Percentiles rank a stretch among this genome's conserved stretches.
phyloP scores from a whole-genome alignment of 1,140 invertebrate genomes.

The Dreissena polymorpha region DNA sequence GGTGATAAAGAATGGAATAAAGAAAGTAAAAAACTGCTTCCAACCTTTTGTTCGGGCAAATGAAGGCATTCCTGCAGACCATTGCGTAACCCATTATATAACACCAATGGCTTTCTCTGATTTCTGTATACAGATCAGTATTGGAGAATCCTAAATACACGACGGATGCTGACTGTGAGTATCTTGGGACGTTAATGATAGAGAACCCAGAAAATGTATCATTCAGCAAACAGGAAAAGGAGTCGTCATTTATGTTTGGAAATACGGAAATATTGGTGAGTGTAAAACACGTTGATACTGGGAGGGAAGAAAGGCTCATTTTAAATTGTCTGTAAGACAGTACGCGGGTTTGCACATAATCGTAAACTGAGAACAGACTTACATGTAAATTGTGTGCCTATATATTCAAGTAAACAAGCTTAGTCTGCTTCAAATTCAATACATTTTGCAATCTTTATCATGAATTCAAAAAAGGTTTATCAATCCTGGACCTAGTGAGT shows the following conservation, averaged over 20 bases:
- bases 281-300: background rate
- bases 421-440: too few species aligned
- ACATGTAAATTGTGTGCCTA: too few species aligned
- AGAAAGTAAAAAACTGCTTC: background rate
- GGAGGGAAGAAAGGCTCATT: background rate
- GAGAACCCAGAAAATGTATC: background rate
- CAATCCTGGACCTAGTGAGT: too few species aligned
- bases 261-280: slow-evolving; percentile 2
- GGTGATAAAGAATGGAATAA: background rate
- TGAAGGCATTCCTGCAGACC: background rate
- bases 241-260: background rate
- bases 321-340: too few species aligned
- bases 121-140: background rate
- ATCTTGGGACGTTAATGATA: background rate
- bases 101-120: background rate
- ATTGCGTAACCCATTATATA: background rate
- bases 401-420: too few species aligned
- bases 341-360: too few species aligned
- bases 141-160: background rate
- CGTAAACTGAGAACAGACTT: too few species aligned
- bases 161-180: slow-evolving; percentile 9
- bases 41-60: background rate
- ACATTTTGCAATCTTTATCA: too few species aligned
- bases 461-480: too few species aligned
- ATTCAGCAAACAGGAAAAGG: background rate